These are phyloP conservation scores for Ciconia maguari DNA, from an alignment of 2,113 vertebrate genomes.

Conservation along the genomic window DNA sequence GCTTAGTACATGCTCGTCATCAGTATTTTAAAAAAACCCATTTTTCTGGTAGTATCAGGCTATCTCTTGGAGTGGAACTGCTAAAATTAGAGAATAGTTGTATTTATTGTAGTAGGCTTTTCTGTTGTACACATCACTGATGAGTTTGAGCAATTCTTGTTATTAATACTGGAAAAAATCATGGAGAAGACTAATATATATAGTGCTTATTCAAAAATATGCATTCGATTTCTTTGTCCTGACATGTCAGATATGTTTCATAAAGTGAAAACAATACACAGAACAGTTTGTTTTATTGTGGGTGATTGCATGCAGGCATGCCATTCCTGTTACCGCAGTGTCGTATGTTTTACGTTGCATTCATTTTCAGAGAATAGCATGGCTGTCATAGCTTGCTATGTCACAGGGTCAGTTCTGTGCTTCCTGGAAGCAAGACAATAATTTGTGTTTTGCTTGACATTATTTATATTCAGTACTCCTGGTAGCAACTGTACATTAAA, in stretches of 20 bases:
- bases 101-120: background rate
- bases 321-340: background rate
- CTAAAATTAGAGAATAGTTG: background rate
- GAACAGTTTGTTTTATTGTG: background rate
- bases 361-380: background rate
- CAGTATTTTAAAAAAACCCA: too few species aligned
- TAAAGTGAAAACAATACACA: constrained; percentile 19
- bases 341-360: background rate
- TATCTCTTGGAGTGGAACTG: background rate
- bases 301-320: background rate
- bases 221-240: constrained; percentile 6
- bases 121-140: background rate
- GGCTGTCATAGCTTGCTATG: background rate
- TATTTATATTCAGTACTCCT: background rate
- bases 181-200: background rate
- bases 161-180: background rate
- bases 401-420: background rate
- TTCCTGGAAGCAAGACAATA: background rate
- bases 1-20: background rate
- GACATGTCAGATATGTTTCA: background rate
- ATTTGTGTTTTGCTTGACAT: background rate
- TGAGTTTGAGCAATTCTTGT: background rate
- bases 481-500: background rate
- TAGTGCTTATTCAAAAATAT: background rate
- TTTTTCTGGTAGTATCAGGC: background rate